phyloP scores from a whole-genome alignment of 2,113 vertebrate species.

The Polypterus bichir region DNA sequence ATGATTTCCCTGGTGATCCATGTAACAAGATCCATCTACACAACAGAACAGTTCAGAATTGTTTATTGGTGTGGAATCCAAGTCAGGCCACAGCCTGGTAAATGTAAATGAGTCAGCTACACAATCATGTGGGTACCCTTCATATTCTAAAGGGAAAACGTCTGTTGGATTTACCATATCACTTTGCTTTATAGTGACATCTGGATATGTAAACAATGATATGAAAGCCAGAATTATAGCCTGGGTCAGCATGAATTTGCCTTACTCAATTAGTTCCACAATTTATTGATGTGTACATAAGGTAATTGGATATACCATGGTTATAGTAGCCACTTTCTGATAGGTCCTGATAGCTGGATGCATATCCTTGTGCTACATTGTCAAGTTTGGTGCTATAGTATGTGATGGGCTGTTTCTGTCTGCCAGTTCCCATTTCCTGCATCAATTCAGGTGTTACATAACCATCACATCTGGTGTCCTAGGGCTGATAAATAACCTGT shows the following conservation, averaged over 20 bases:
- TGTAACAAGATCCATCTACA: conserved; percentile 1
- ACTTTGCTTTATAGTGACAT: background rate
- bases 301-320: conserved; percentile 2
- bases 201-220: background rate
- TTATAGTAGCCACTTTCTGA: conserved; percentile 2
- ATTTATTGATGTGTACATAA: background rate
- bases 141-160: background rate
- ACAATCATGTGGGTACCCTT: conserved; percentile 1
- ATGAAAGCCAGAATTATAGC: background rate
- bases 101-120: background rate
- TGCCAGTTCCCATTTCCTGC: background rate
- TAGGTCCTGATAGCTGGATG: background rate
- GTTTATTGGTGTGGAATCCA: too few relatives aligned
- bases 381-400: background rate
- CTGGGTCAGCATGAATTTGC: background rate
- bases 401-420: background rate
- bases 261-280: background rate
- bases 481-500: background rate
- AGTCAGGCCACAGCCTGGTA: background rate
- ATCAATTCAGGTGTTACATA: background rate
- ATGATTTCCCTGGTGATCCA: background rate
- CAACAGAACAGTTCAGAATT: background rate
- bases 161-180: conserved; percentile 3
- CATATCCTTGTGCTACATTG: background rate
- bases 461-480: background rate